Evolutionary conservation across 1,140 invertebrate genomes (phyloP).

Genomic region (Coelopa frigida): DNA sequence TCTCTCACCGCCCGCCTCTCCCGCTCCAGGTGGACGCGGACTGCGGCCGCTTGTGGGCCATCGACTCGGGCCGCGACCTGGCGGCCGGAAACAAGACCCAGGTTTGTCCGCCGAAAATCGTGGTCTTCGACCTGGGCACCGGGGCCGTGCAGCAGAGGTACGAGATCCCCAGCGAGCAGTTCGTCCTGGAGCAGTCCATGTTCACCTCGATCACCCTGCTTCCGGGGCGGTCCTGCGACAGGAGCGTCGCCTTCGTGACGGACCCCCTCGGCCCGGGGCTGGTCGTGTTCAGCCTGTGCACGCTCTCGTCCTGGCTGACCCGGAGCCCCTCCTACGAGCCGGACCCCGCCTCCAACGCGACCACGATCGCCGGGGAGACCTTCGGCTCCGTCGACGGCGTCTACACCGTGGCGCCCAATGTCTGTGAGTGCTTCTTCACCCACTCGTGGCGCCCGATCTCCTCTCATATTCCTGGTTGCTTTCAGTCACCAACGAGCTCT

Average conservation of each 20-base stretch:
- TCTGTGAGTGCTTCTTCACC: too few relatives aligned
- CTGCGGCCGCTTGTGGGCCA: constrained; percentile 58
- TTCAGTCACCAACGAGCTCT: constrained; percentile 50
- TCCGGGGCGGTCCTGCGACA: constrained; percentile 46
- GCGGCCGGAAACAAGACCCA: too few relatives aligned
- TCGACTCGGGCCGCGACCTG: constrained; percentile 54
- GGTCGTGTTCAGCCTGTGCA: constrained; percentile 57
- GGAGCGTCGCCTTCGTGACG: constrained; percentile 65
- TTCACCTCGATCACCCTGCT: constrained; percentile 54
- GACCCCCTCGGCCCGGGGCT: constrained; percentile 61
- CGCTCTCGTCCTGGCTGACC: constrained; percentile 57
- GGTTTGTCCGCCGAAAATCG: constrained; percentile 53
- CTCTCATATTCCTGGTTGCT: constrained; percentile 57
- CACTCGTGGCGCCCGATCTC: constrained; percentile 46
- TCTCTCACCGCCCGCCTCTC: not conserved
- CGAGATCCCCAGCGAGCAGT: constrained; percentile 48
- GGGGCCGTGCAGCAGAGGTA: constrained; percentile 50
- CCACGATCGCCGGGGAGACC: constrained; percentile 54
- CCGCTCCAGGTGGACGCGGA: constrained; percentile 50
- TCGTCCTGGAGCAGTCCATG: constrained; percentile 42
- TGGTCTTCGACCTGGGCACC: constrained; percentile 53
- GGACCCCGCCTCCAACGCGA: constrained; percentile 57
- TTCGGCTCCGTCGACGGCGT: constrained; percentile 48
- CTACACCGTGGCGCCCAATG: too few relatives aligned
- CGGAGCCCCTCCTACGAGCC: constrained; percentile 61